Base-by-base conservation (phyloP, 64 coral and sea anemone genomes). In the Exaiptasia diaphana region DNA sequence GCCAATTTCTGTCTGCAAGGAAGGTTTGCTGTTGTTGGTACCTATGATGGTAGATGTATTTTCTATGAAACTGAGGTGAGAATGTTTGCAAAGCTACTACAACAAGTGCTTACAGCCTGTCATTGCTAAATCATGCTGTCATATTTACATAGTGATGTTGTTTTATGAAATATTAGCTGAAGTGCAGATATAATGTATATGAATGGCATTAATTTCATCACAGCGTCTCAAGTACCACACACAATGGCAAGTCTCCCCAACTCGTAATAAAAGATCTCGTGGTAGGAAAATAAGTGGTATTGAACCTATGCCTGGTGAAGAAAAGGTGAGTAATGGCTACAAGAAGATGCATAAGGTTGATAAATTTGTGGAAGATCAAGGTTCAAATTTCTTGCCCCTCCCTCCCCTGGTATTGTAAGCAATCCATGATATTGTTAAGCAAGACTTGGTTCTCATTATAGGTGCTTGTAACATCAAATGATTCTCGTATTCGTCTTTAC, bases 271-370 rank as follows among this genome's bases (percentile, higher is more conserved):
- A 49, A 82, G 80, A 18, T 68, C 91, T 20, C 95, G 90, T 49
- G 95, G 95, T 20, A 76, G 95, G 21, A 99, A 99, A 49, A 99
- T 99, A 34, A 99, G 95, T 39, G 95, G 95, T 27, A 99, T 99
- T 45, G 95, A 99, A 85, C 95, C 95, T 8, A 99, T 99, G 95
- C 95, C 95, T 20, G 95, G 95, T 40, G 95, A 99, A 68, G 95
- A 99, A 65, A 99, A 99, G 90, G 93, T 97, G 3, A 40, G 14
- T 11, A 3, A 27, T 5, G 20, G 40, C 17, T 24, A 15, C 24
- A 24, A 2, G n/a, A n/a, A n/a, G 13, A 55, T 13, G 12, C 18
- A 20, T 7, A 8, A 52, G 20, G 20, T 49, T 76, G 10, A 15
- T 37, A 58, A 38, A 21, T 27, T 20, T 38, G 53, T 21, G 39